Evolutionary conservation across 2,113 vertebrate genomes (phyloP), one percentile per base, ranked within the genome.

Genomic region (Bambusicola thoracicus): DNA sequence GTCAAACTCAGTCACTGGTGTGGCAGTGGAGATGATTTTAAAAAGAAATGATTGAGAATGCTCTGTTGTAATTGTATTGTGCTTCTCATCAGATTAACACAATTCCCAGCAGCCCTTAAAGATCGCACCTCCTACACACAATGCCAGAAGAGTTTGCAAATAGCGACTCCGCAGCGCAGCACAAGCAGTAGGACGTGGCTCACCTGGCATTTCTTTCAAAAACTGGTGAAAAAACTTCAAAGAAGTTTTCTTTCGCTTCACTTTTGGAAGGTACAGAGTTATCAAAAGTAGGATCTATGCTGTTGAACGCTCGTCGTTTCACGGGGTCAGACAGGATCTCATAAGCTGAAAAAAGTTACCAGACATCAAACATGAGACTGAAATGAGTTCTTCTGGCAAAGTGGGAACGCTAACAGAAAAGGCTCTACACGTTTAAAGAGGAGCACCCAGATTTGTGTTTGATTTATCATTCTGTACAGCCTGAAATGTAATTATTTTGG

Each of bases 261-360:
- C 98, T 98, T 97, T 99, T 99, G 69, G 99, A 99, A 93, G 99
- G 99, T 95, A 99, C 98, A 0, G 97, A 89, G 75, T 99, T 99
- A 97, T 99, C 99, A 81, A 99, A 99, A 89, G 98, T 99, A 21
- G 99, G 99, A 93, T 99, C 99, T 58, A 99, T 98, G 58, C 99
- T 99, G 98, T 99, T 99, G 79, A 99, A 99, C n/a, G 99, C 99
- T 97, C 99, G 97, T 75, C 99, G 98, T 95, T 99, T 99, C 94
- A 99, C 94, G 2, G 99, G 99, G 93, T 99, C 99, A 5, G 98
- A 99, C 87, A 99, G 92, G 85, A 98, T 98, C 98, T 99, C 99
- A 84, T 99, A 98, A 90, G 99, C 99, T 99, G 97, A 48, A 96
- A 96, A 80, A 85, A 94, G 61, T 82, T 58, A 88, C 27, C 94